Evolutionary conservation across 2,113 vertebrate species (phyloP).

Genomic region (Crocuta crocuta): DNA sequence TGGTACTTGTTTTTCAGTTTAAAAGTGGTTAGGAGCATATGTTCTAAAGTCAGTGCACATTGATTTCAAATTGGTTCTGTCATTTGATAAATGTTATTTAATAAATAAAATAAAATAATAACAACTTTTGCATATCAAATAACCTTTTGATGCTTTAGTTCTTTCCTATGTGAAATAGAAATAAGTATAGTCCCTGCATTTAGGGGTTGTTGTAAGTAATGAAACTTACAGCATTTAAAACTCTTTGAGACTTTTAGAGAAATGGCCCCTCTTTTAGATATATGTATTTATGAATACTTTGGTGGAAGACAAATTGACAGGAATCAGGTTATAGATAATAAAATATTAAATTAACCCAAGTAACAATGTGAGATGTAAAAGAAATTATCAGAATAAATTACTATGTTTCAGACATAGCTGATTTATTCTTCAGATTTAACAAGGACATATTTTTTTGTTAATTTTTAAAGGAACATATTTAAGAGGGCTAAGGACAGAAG

Average conservation of each 20-base stretch:
- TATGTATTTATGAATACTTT: not conserved
- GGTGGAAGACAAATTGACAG: not conserved
- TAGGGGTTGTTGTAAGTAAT: not conserved
- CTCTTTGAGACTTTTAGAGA: not conserved
- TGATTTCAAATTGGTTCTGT: not conserved
- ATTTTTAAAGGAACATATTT: not conserved
- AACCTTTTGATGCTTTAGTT: not conserved
- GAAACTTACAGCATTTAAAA: not conserved
- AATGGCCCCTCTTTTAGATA: not conserved
- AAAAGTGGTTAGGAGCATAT: not conserved
- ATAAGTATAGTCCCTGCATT: not conserved
- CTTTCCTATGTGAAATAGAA: not conserved
- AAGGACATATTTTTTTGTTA: not conserved
- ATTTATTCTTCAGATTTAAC: not conserved
- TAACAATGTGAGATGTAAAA: not conserved
- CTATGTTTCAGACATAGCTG: not conserved
- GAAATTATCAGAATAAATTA: not conserved
- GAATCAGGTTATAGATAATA: not conserved
- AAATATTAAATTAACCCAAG: not conserved
- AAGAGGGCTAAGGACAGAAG: not conserved
- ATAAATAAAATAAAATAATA: not conserved
- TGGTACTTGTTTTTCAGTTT: not conserved
- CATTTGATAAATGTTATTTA: not conserved
- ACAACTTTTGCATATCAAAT: not conserved
- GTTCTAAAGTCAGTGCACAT: not conserved